Base-by-base conservation (phyloP, 1,140 invertebrate species). In the Spodoptera litura region DNA sequence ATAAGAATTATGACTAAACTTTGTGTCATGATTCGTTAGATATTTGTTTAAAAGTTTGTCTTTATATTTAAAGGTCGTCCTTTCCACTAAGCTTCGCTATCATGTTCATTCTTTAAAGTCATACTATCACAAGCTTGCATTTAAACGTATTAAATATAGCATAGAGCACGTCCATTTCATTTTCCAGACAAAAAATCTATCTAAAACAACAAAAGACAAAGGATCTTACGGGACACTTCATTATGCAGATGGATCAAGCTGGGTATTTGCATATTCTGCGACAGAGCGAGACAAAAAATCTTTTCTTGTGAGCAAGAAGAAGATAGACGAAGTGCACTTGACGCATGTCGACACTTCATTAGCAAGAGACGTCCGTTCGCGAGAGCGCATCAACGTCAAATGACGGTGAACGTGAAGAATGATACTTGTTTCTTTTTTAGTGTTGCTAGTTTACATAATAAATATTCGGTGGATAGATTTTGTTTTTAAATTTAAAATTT, bases 211-310 rank as follows among this genome's bases (percentile, higher is more conserved):
- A 81, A 83, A 86, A 84, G 85, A 80, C 76, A 74, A 81, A 72
- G 78, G 73, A 86, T 85, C 78, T 82, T 83, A 81, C 81, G 79
- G 85, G 83, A 84, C 84, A 83, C 80, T 88, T 87, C 86, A 87
- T 89, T 89, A 86, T 82, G 81, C 82, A 85, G 83, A 83, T 85
- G 87, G 88, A 89, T 88, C 85, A 86, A 85, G 83, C 77, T 83
- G 78, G 82, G 70, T 62, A 91, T 91, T 89, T 88, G 88, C 88
- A 89, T 88, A 81, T 75, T 70, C 53, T 78, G 35, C 56, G 77
- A 35, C 10, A 51, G 62, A 83, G 62, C 8, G 81, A 80, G 83
- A 85, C 13, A 79, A 58, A 66, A 52, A 27, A 70, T 25, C 58
- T 20, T 70, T 44, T 31, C 58, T 15, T 20, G 15, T 11, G n/a